Conservation (phyloP, 2,797 vertebrate genomes). For the Eospalax fontanierii region DNA sequence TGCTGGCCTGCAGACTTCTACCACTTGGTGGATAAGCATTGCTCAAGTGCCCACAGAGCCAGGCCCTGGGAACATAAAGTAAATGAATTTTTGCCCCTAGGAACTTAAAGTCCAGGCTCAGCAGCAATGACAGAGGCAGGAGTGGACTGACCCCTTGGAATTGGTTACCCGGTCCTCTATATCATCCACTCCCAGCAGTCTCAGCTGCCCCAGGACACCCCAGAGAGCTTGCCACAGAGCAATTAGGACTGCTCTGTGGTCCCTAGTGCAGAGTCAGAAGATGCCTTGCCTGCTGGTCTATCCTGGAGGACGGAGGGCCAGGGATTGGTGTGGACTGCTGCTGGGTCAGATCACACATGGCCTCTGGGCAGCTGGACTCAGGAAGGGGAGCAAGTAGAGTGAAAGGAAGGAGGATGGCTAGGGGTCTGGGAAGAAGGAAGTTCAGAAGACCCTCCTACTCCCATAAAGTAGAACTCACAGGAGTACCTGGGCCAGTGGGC, state of each 20-base stretch:
- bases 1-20: too few relatives aligned
- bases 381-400: background rate
- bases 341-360: background rate
- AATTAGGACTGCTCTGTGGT: background rate
- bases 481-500: rapidly evolving
- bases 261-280: background rate
- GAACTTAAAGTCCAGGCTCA: background rate
- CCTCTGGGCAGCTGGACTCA: background rate
- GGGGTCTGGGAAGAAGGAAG: background rate
- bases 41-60: background rate
- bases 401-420: background rate
- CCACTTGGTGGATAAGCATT: too few relatives aligned
- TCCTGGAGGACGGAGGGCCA: background rate
- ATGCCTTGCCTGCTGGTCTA: background rate
- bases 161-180: background rate
- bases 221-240: background rate
- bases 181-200: too few relatives aligned
- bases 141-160: rapidly evolving
- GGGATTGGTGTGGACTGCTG: too few relatives aligned
- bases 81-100: background rate
- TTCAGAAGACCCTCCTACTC: background rate
- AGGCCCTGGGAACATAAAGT: background rate
- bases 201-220: background rate
- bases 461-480: background rate
- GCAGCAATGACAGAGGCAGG: background rate